Conservation (phyloP, 2,113 vertebrate genomes). For the Prolemur simus region DNA sequence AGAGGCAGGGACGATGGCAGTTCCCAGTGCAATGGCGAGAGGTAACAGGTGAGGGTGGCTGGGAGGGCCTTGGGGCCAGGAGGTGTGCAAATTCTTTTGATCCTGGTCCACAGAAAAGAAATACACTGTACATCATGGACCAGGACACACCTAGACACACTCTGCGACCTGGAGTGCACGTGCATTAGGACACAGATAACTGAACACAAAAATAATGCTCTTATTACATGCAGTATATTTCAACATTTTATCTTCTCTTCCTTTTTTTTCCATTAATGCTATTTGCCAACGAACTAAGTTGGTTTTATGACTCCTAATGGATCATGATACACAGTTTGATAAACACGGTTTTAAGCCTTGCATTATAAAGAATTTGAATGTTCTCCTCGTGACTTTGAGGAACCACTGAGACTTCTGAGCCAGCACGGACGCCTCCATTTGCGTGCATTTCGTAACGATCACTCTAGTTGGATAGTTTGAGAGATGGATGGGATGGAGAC, state of each 20-base stretch:
- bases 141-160: no score
- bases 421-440: background rate
- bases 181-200: background rate
- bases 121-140: rapidly evolving
- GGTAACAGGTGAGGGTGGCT: background rate
- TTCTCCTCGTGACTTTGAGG: background rate
- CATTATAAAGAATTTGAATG: background rate
- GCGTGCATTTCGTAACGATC: background rate
- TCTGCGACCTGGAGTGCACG: background rate
- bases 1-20: background rate
- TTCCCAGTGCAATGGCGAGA: background rate
- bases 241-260: background rate
- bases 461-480: background rate
- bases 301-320: background rate
- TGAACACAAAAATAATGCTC: background rate
- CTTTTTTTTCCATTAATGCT: background rate
- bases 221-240: background rate
- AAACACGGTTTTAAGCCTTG: background rate
- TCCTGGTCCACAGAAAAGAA: background rate
- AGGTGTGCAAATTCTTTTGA: background rate
- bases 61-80: background rate
- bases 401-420: background rate
- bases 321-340: background rate
- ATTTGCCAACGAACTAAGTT: background rate
- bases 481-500: background rate